Base-by-base conservation (phyloP, 2,797 vertebrate species). In the Otolemur crassicaudatus region DNA sequence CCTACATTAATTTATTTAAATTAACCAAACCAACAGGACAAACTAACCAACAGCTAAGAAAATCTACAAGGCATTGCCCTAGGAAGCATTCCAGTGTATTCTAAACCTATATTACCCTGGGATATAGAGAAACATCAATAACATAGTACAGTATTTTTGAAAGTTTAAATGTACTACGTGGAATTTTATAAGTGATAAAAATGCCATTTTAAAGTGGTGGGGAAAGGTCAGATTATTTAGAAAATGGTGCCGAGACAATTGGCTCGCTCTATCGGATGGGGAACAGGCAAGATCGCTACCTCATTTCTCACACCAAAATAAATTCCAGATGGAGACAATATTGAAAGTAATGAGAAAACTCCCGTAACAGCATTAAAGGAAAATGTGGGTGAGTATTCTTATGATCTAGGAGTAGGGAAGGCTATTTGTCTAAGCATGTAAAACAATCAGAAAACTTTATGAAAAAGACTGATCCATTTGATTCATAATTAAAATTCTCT, bases 1-100 rank as follows among this genome's bases (percentile, higher is more conserved):
- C 46, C 40, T 94, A 97, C 93, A 49, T 93, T 90, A 90, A 97
- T 82, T 46, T 82, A 80, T 65, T 25, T 53, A 76, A 91, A 19
- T 75, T 77, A 93, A 92, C 14, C 3, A 1, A 16, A 31, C 10
- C 56, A 67, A 72, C 31, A 93, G 27, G 65, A 72, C 84, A 88
- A 88, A 2, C 25, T 60, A 79, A 63, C 40, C 46, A 72, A 58
- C 22, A 82, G 63, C 65, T 31, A 92, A 70, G 65, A 91, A 73
- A 92, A 46, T 65, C n/a, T 95, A 73, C 43, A n/a, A 73, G 25
- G 40, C 43, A 63, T 46, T 80, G 10, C 13, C 16, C 20, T 73
- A 79, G 9, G 5, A 65, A 90, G 58, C 23, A 58, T 80, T 95
- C 80, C 65, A 87, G 58, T 86, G 69, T 63, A 85, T 60, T 90